These are phyloP conservation scores for Cladorhizidae sp. DNA, from an alignment of 37 sponge, comb jelly and placozoan genomes.

Conservation along the genomic window DNA sequence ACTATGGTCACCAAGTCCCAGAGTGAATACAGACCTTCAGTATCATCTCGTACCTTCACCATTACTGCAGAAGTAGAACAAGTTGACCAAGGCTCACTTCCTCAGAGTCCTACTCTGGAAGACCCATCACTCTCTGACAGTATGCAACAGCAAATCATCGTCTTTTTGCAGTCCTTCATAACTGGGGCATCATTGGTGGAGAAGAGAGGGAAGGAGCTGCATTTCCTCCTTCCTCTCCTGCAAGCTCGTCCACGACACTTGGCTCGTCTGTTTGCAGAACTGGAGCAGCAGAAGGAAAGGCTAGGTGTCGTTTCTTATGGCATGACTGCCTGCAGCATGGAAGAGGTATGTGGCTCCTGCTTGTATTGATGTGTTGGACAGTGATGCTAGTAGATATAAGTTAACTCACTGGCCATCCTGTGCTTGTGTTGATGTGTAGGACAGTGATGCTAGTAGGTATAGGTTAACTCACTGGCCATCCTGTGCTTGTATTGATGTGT, in stretches of 20 bases:
- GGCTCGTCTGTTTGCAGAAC: constrained; percentile 47
- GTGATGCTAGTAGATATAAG: no score
- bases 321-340: constrained; percentile 69
- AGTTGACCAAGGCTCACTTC: no score
- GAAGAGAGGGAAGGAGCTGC: constrained; percentile 64
- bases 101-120: not conserved
- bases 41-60: constrained; percentile 15
- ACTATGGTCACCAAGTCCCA: constrained; percentile 49
- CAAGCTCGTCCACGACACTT: constrained; percentile 50
- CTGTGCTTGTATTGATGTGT: no score
- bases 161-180: constrained; percentile 29
- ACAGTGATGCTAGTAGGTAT: no score
- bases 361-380: no score
- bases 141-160: not conserved
- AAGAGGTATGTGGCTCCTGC: constrained; percentile 67
- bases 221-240: constrained; percentile 72
- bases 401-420: no score
- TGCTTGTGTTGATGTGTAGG: no score
- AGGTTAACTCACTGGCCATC: no score
- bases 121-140: not conserved
- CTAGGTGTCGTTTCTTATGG: constrained; percentile 65
- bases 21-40: not conserved
- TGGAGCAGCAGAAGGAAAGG: constrained; percentile 25
- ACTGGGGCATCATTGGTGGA: constrained; percentile 61
- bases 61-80: constrained; percentile 4